Evolutionary conservation across 2,888 invertebrate genomes (phyloP).

Genomic region (Odontocolon sp.): DNA sequence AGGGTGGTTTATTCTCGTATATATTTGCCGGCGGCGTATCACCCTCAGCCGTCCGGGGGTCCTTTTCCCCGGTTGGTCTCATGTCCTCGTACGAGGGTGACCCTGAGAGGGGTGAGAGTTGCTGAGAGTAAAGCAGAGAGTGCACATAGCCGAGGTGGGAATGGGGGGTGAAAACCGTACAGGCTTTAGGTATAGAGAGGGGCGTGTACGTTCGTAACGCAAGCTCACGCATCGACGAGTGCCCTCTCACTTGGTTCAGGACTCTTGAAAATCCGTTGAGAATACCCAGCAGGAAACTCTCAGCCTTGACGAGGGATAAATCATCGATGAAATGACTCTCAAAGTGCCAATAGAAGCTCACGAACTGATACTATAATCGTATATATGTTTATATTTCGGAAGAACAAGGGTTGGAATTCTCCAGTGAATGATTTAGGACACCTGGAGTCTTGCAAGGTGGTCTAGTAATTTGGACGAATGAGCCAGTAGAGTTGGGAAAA

Average conservation of each 20-base stretch:
- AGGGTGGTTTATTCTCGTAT: conserved; percentile 77
- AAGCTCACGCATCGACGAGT: conserved; percentile 68
- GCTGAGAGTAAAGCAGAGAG: conserved; percentile 60
- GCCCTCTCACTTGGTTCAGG: conserved; percentile 1
- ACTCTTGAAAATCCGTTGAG: conserved; percentile 71
- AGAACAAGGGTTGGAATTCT: conserved; percentile 8
- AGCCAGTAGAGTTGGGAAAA: too few relatives aligned
- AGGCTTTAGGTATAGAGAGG: conserved; percentile 57
- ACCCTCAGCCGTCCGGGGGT: conserved; percentile 73
- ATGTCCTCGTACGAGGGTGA: conserved; percentile 67
- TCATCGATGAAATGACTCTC: conserved; percentile 60
- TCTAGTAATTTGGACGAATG: too few relatives aligned
- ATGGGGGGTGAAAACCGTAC: conserved; percentile 46
- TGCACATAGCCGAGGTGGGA: conserved; percentile 63
- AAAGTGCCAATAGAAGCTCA: conserved; percentile 33
- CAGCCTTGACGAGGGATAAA: conserved; percentile 72
- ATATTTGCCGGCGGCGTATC: conserved; percentile 77
- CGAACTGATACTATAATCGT: conserved; percentile 12
- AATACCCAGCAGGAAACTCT: conserved; percentile 65
- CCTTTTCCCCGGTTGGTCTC: conserved; percentile 53
- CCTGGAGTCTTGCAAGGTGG: conserved; percentile 23
- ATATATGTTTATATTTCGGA: conserved; percentile 11
- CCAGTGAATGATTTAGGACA: conserved; percentile 19
- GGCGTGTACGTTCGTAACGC: conserved; percentile 66
- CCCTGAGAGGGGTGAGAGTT: conserved; percentile 51